Evolutionary conservation across 2,797 vertebrate species (phyloP).

Genomic region (Neostethus bicornis): DNA sequence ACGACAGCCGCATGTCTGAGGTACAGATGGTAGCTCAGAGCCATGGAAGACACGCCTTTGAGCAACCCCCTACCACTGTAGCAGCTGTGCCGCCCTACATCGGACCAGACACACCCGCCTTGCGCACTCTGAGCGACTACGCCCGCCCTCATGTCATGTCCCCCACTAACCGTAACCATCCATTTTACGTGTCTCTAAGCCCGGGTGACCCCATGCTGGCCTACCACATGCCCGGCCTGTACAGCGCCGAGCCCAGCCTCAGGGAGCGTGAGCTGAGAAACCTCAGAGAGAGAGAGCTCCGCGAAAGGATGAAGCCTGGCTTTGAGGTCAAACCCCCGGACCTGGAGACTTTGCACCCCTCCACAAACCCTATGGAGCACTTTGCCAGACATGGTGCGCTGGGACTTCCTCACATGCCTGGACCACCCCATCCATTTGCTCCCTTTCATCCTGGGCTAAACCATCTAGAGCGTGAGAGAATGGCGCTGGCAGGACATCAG

Average conservation of each 20-base stretch:
- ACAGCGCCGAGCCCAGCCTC: constrained; percentile 90
- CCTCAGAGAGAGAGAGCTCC: constrained; percentile 90
- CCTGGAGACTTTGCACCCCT: constrained; percentile 90
- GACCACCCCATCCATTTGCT: constrained; percentile 87
- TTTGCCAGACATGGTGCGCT: constrained; percentile 93
- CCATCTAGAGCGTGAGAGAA: constrained; percentile 92
- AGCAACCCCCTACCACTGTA: constrained; percentile 90
- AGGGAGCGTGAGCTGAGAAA: constrained; percentile 93
- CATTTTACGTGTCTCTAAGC: constrained; percentile 94
- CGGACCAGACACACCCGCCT: constrained; percentile 92
- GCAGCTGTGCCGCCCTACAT: constrained; percentile 96
- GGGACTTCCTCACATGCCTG: constrained; percentile 87
- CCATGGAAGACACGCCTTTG: constrained; percentile 90
- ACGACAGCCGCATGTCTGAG: constrained; percentile 90
- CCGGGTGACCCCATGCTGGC: constrained; percentile 93
- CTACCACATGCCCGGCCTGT: constrained; percentile 96
- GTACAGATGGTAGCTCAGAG: constrained; percentile 83
- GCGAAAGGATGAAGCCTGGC: constrained; percentile 97
- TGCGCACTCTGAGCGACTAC: constrained; percentile 97
- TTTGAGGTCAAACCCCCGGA: constrained; percentile 97
- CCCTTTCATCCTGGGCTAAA: constrained; percentile 92
- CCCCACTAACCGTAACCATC: constrained; percentile 93
- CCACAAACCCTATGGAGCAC: constrained; percentile 96
- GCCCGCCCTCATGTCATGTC: constrained; percentile 98
- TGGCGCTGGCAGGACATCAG: constrained; percentile 87